Base-by-base conservation (phyloP, 2,113 vertebrate genomes). In the Eolophus roseicapilla region DNA sequence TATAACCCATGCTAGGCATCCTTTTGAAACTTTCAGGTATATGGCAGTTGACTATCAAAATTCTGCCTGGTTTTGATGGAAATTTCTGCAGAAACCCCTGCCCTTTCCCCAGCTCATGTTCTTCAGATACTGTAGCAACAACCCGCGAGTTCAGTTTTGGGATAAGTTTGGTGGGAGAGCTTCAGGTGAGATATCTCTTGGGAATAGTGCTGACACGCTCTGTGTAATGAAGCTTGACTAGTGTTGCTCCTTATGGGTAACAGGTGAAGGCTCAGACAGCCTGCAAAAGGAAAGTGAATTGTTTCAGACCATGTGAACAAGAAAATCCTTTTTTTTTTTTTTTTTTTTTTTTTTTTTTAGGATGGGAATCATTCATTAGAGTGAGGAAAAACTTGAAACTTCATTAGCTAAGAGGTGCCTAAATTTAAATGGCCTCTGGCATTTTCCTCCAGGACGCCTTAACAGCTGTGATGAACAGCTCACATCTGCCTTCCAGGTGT, bases 1-100 rank as follows among this genome's bases (percentile, higher is more conserved):
- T 98, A 70, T 96, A 96, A 96, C 46, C 35, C 69, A 15, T 96
- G 68, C 81, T 94, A 93, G 85, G 90, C 39, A 71, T 86, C 96
- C 88, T 84, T 94, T 83, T 79, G 47, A 88, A 91, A 43, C 13
- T 91, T 92, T 3, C 15, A 63, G 76, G 13, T 79, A 41, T 81
- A 6, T 62, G 43, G 43, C 43, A 60, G 46, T 63, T 65, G 50
- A 37, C 63, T 86, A 6, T 37, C 41, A 75, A 23, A 75, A 29
- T 53, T 68, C 29, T 87, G 10, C 53, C 93, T 86, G 52, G 4
- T 80, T 94, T 89, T 94, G 50, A 33, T 91, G 15, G 31, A 71
- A 21, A 31, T 3, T 50, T 88, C 27, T 55, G 17, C 65, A 75
- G 49, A 78, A 90, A 21, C 2, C 14, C 5, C 8, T 60, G 24